Evolutionary conservation across 2,113 vertebrate genomes (phyloP).

Genomic region (Nothobranchius kuhntae): DNA sequence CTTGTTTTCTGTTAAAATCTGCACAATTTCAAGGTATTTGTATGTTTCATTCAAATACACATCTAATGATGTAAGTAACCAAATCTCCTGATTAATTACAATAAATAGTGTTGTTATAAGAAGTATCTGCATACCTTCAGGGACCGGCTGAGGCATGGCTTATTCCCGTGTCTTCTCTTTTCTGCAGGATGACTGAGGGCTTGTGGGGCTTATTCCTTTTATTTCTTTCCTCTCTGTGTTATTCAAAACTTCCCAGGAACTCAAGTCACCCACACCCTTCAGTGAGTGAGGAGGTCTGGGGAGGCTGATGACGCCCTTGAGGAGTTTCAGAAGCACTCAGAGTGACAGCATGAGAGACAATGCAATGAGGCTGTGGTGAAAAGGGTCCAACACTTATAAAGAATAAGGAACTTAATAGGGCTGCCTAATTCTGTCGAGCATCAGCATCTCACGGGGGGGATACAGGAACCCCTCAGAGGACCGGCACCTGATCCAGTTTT

Average conservation of each 20-base stretch:
- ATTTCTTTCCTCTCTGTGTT: constrained; percentile 65
- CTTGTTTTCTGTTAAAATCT: neutral
- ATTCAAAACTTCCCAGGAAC: constrained; percentile 75
- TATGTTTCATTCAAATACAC: constrained; percentile 1
- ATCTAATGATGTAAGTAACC: constrained; percentile 8
- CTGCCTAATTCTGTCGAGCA: constrained; percentile 39
- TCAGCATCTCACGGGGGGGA: constrained; percentile 9
- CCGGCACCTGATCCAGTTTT: constrained; percentile 20
- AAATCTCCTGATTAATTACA: constrained; percentile 41
- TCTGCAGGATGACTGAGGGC: constrained; percentile 59
- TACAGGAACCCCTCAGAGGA: constrained; percentile 15
- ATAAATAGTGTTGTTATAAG: constrained; percentile 41
- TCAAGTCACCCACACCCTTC: constrained; percentile 67
- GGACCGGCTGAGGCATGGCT: constrained; percentile 71
- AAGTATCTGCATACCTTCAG: constrained; percentile 68
- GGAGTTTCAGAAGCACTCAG: constrained; percentile 51
- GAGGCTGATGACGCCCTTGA: constrained; percentile 56
- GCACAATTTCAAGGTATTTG: constrained; percentile 6
- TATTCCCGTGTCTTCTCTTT: constrained; percentile 68
- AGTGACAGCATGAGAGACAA: constrained; percentile 33
- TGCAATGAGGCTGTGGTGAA: constrained; percentile 28
- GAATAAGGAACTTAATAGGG: constrained; percentile 32
- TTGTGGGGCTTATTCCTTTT: constrained; percentile 69
- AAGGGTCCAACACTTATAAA: constrained; percentile 24
- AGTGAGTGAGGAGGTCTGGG: constrained; percentile 45